Evolutionary conservation across 2,797 vertebrate genomes (phyloP), one percentile per base, ranked within the genome.

Genomic region (Centroberyx gerrardi): DNA sequence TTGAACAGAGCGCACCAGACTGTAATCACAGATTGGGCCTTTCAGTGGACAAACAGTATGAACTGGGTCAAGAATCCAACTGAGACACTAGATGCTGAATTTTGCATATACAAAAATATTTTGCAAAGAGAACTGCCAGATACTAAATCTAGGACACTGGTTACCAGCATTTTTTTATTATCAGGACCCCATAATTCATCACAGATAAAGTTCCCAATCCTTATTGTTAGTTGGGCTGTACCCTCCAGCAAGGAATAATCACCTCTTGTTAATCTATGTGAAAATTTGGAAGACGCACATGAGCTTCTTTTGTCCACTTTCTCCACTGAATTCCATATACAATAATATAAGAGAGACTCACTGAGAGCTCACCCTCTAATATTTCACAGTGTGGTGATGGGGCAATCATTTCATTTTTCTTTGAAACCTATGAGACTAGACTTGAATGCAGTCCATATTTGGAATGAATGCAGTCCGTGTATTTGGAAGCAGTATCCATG

Each of bases 41-140:
- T 80, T 62, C 72, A 84, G 70, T 90, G 88, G 87, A 89, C 86
- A 84, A 84, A 88, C 81, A 81, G 70, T 75, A 59, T 81, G 84
- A 94, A 91, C 62, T 92, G 81, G 88, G 91, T 92, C 89, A 90
- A 77, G 87, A 91, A 92, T 90, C 81, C 88, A 92, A 76, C 81
- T 81, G 88, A 93, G 90, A 90, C 89, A 38, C 73, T 85, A 58
- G 56, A 80, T 69, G 75, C 85, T 82, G 85, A 85, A 88, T 92
- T 89, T 90, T 91, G 83, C 88, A 91, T 90, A 87, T 80, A 87
- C 84, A 80, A 87, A 91, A 90, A 92, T 87, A 91, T 89, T 92
- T 90, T 86, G 74, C 80, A 76, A 62, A 48, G 48, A 88, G 78
- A 84, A 85, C 61, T 76, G 77, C 71, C 81, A 80, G 80, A 77